Base-by-base conservation (phyloP, 2,888 invertebrate genomes). In the Chouioia cunea region DNA sequence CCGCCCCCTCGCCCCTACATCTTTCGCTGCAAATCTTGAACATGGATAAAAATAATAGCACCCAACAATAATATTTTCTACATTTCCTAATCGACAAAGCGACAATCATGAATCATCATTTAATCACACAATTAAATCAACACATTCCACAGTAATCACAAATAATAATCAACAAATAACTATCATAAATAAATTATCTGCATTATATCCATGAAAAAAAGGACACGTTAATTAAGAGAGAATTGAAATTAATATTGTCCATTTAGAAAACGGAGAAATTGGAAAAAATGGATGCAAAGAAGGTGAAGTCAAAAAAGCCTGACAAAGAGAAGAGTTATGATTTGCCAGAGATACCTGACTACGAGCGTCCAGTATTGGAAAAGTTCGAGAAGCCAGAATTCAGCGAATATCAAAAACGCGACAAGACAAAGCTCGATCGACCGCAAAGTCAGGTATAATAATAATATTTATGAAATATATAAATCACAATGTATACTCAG, bases 301-400 rank as follows among this genome's bases (percentile, higher is more conserved):
- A 83, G 66, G 60, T 44, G n/a, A 85, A 83, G 65, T 58, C 59
- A n/a, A 77, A 80, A 22, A 82, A 84, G 64, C 77, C 75, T 12
- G 78, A 79, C 70, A 84, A 83, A 76, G 82, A 81, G 27, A 80
- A 81, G 76, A 78, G 69, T 48, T 85, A 83, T 70, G 85, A 85
- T 23, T 79, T 85, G 62, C 85, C 85, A 12, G 85, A 85, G 69
- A 85, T 85, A 67, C 85, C 85, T 15, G 93, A 94, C 83, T 94
- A 94, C 80, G 93, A 93, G 44, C 89, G 93, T 76, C 91, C 93
- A 2, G 91, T 90, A 2, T 87, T 93, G 70, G 93, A 93, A 80
- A 86, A 85, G 70, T 82, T 84, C 2, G 80, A 77, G 70, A 85
- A 83, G 76, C 84, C 84, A 70, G 84, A 85, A 2, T 85, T 85